Evolutionary conservation across 1,140 invertebrate genomes (phyloP).

Genomic region (Apis laboriosa): DNA sequence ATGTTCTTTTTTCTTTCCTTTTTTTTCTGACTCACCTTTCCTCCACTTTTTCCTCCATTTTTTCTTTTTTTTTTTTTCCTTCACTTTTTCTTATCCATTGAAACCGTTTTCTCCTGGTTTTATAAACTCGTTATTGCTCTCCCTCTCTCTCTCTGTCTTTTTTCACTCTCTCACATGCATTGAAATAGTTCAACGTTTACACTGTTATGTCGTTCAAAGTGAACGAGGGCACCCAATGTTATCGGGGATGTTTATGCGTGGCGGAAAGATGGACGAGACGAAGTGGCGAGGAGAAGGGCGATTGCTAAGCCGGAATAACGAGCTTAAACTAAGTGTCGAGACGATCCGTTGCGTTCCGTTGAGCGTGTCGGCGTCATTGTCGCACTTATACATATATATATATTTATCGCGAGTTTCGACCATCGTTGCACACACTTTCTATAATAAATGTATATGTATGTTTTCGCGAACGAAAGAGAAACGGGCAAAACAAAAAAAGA

Average conservation of each 20-base stretch:
- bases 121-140: not conserved
- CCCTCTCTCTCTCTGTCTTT: too few relatives aligned
- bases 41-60: too few relatives aligned
- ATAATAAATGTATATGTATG: too few relatives aligned
- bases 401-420: not conserved
- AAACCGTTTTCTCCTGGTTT: not conserved
- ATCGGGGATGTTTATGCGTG: not conserved
- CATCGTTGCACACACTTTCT: not conserved
- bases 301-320: not conserved
- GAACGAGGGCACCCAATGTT: not conserved
- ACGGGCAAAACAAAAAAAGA: too few relatives aligned
- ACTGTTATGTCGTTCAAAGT: not conserved
- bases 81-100: not conserved
- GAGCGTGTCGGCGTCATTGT: too few relatives aligned
- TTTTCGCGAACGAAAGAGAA: too few relatives aligned
- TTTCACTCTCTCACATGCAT: too few relatives aligned
- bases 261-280: not conserved
- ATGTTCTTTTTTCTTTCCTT: too few relatives aligned
- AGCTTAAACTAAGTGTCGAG: conserved; percentile 16
- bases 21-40: not conserved
- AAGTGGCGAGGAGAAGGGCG: not conserved
- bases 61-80: not conserved
- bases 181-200: not conserved
- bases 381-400: not conserved
- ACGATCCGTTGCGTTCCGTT: not conserved